phyloP scores from a whole-genome alignment of 2,888 invertebrate genomes.

The Agonum fuliginosum region DNA sequence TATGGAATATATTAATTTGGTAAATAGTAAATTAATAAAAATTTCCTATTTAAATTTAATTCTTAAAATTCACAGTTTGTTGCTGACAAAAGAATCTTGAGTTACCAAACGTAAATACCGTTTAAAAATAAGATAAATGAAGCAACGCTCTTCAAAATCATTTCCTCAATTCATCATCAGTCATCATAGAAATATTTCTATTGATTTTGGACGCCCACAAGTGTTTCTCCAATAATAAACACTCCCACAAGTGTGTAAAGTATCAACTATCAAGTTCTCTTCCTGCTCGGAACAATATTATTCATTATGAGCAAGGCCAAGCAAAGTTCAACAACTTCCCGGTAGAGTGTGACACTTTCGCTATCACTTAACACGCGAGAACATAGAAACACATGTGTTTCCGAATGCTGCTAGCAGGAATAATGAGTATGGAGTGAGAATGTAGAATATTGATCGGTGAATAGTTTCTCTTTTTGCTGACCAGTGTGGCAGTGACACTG shows the following conservation, averaged over 20 bases:
- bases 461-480: constrained; percentile 15
- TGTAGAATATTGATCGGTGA: constrained; percentile 12
- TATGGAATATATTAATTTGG: no score
- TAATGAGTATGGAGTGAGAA: neutral
- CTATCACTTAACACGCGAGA: constrained; percentile 23
- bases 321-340: constrained; percentile 54
- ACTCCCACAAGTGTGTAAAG: neutral
- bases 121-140: neutral
- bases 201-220: neutral
- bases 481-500: constrained; percentile 3
- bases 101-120: no score
- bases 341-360: constrained; percentile 46
- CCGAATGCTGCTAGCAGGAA: neutral
- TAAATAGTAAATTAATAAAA: no score
- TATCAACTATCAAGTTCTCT: neutral
- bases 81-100: no score
- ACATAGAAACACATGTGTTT: neutral
- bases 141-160: neutral
- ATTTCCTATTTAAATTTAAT: no score
- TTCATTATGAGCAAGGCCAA: constrained; percentile 34
- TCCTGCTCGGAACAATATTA: constrained; percentile 16
- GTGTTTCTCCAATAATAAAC: neutral
- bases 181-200: neutral
- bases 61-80: no score
- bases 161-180: neutral